A percentile compares a stretch with the other conserved stretches of the same genome.
These are phyloP conservation scores for Rhadina sibilatrix DNA, from an alignment of 2,113 vertebrate species.

Conservation along the genomic window DNA sequence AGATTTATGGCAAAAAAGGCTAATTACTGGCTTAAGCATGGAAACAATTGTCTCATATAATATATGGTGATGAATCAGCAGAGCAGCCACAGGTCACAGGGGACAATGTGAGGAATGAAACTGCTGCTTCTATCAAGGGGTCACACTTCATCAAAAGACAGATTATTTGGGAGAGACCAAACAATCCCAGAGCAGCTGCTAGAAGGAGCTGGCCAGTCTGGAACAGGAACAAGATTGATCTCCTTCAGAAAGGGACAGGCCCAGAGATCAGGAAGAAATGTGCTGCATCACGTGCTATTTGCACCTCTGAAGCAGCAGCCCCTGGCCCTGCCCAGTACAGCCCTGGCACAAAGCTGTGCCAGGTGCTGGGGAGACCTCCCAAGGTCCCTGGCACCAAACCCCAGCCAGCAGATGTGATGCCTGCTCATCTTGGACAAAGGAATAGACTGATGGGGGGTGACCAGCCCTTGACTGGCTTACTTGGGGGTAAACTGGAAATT, in stretches of 20 bases:
- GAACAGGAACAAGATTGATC: not conserved
- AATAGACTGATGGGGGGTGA: not conserved
- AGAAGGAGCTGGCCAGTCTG: not conserved
- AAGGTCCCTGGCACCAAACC: not conserved
- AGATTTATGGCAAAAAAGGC: conserved; percentile 28
- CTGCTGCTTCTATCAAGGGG: not conserved
- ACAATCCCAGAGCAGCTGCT: not conserved
- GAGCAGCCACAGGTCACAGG: conserved; percentile 10
- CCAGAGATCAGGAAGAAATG: not conserved
- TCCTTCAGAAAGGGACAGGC: not conserved
- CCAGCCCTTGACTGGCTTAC: not conserved
- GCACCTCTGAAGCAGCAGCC: not conserved
- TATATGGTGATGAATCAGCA: conserved; percentile 49
- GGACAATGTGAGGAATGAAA: not conserved
- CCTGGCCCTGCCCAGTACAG: not conserved
- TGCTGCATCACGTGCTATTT: rapidly evolving
- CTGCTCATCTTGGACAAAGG: not conserved
- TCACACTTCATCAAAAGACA: not conserved
- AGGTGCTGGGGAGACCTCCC: not conserved
- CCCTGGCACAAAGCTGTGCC: not conserved
- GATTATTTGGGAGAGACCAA: not conserved
- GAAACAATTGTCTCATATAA: conserved; percentile 50
- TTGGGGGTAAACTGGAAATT: not conserved
- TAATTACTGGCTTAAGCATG: conserved; percentile 26
- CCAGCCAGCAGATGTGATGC: not conserved